Evolutionary conservation across 2,888 invertebrate genomes (phyloP).

Genomic region (Eilema sororculum): DNA sequence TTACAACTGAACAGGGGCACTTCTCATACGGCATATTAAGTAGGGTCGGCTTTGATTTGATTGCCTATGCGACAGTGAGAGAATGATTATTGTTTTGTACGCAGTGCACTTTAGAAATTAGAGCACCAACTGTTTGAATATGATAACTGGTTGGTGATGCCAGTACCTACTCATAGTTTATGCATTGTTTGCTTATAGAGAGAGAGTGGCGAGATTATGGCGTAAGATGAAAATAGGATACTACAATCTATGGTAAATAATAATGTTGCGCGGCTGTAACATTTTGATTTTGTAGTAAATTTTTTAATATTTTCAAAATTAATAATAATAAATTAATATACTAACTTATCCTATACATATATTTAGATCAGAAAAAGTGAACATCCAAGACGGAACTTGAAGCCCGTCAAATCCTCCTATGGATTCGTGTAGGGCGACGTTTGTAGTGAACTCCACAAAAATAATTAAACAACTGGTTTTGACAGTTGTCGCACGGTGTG

Average conservation of each 20-base stretch:
- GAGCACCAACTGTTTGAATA: not conserved
- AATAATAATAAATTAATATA: too few species aligned
- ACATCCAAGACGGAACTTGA: too few species aligned
- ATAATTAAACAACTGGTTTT: too few species aligned
- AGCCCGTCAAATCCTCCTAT: too few species aligned
- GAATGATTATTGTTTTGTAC: not conserved
- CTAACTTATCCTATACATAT: too few species aligned
- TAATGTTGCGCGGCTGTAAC: too few species aligned
- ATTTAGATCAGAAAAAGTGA: too few species aligned
- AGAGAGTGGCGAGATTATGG: not conserved
- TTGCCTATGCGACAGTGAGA: conserved; percentile 1
- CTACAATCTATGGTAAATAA: not conserved
- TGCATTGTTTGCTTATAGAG: not conserved
- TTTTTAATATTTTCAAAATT: too few species aligned
- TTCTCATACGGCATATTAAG: not conserved
- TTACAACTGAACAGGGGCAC: not conserved
- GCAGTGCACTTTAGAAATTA: conserved; percentile 2
- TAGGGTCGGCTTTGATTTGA: not conserved
- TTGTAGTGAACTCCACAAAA: too few species aligned
- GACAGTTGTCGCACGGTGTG: too few species aligned
- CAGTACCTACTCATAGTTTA: not conserved
- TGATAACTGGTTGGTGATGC: not conserved
- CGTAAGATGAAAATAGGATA: not conserved
- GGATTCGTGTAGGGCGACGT: too few species aligned
- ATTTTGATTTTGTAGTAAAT: too few species aligned